A percentile compares a stretch with the other conserved stretches of the same genome.
phyloP scores from a whole-genome alignment of 2,888 invertebrate genomes.

The Leuctra nigra region DNA sequence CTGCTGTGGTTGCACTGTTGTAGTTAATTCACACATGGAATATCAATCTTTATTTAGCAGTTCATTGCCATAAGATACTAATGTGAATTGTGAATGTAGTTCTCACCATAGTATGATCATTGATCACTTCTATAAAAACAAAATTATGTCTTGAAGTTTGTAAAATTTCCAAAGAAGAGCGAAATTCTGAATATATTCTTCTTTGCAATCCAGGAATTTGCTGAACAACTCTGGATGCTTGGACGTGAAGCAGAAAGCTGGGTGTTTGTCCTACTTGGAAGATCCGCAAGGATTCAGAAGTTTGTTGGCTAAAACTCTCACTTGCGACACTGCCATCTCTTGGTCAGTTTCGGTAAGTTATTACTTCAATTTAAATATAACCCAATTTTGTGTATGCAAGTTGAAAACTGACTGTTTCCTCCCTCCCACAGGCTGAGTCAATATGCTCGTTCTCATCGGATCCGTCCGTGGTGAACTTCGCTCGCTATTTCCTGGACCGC shows the following conservation, averaged over 20 bases:
- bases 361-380: too few species aligned
- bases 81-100: too few species aligned
- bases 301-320: conserved; percentile 70
- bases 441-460: conserved; percentile 72
- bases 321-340: conserved; percentile 60
- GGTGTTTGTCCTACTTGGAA: conserved; percentile 77
- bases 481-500: conserved; percentile 54
- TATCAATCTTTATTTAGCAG: too few species aligned
- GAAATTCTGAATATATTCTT: too few species aligned
- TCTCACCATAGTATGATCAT: too few species aligned
- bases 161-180: too few species aligned
- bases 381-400: not conserved
- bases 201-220: conserved; percentile 60
- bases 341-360: conserved; percentile 50
- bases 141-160: too few species aligned
- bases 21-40: too few species aligned
- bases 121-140: too few species aligned
- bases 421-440: conserved; percentile 44
- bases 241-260: conserved; percentile 83
- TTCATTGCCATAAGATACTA: too few species aligned
- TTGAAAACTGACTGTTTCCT: not conserved
- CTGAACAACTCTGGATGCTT: conserved; percentile 62
- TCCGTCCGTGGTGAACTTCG: conserved; percentile 60
- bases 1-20: too few species aligned
- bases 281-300: conserved; percentile 78